Evolutionary conservation across 2,113 vertebrate species (phyloP), one percentile per base, ranked within the genome.

Genomic region (Tragelaphus imberbis): DNA sequence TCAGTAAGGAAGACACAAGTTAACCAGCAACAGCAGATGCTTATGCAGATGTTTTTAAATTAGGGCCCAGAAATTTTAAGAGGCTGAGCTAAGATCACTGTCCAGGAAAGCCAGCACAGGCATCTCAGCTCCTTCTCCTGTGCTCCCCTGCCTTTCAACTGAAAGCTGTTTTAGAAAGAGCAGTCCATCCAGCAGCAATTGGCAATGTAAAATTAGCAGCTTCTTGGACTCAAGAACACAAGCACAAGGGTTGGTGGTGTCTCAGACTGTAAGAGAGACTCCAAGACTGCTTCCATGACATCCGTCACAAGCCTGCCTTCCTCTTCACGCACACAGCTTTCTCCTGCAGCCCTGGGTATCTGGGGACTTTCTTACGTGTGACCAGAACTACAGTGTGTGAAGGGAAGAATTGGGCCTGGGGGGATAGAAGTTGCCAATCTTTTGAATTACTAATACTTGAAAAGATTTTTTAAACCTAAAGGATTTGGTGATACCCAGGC

Each of bases 301-400:
- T 25, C 17, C 17, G 7, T 30, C 2, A 27, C 44, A 25, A 40
- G 44, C 40, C n/a, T 36, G 44, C 25, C 63, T 96, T 68, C 40
- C 40, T 84, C 56, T 85, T 59, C 15, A 4, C 75, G n/a, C 40
- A 15, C 17, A 6, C 11, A 2, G 9, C 30, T 94, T 84, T 81
- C 49, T 95, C 82, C 28, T 11, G 55, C 23, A 93, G 71, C 49
- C 4, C 0, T 0, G 2, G 33, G 40, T 88, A 17, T 88, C 90
- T 14, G 23, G 90, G 81, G 96, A 94, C 84, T 94, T 97, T 84
- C 96, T 93, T 97, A 91, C 77, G 55, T 91, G 79, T 97, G 86
- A 97, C 92, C 86, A 58, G 84, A 95, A 53, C 93, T 56, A 25
- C 63, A 58, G 56, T 75, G n/a, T 92, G 33, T 93, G 53, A 90